These are phyloP conservation scores for Takifugu ocellatus DNA, from an alignment of 2,797 vertebrate species.

Conservation along the genomic window DNA sequence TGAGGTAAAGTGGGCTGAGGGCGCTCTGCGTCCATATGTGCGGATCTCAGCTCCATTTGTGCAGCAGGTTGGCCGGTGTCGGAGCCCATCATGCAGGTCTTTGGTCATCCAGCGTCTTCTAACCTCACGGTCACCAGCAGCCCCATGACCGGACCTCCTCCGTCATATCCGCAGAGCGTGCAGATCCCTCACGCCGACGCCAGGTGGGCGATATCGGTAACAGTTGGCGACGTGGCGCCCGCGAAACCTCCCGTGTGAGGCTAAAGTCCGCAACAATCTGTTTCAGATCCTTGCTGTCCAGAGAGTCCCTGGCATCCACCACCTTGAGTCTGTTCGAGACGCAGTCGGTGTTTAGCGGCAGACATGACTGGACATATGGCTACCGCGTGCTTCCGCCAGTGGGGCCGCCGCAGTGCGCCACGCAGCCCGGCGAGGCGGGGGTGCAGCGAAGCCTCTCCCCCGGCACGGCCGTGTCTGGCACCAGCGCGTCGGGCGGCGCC, in stretches of 20 bases:
- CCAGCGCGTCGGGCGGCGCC: slow-evolving; percentile 67
- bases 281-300: slow-evolving; percentile 84
- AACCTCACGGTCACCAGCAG: slow-evolving; percentile 79
- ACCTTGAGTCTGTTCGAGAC: slow-evolving; percentile 86
- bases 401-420: slow-evolving; percentile 66
- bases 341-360: slow-evolving; percentile 81
- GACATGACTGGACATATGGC: slow-evolving; percentile 86
- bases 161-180: slow-evolving; percentile 75
- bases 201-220: slow-evolving; percentile 78
- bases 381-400: slow-evolving; percentile 81
- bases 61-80: slow-evolving; percentile 74
- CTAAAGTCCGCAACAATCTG: slow-evolving; percentile 45
- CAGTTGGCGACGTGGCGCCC: slow-evolving; percentile 11
- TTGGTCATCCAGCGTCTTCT: slow-evolving; percentile 76
- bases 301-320: slow-evolving; percentile 85
- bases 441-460: slow-evolving; percentile 75
- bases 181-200: slow-evolving; percentile 79
- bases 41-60: slow-evolving; percentile 11
- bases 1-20: slow-evolving; percentile 58
- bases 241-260: slow-evolving; percentile 9
- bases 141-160: slow-evolving; percentile 76
- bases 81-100: slow-evolving; percentile 71
- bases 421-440: slow-evolving; percentile 72
- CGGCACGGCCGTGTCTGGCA: slow-evolving; percentile 76
- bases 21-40: not conserved